These are phyloP conservation scores for Erythrolamprus reginae DNA, from an alignment of 2,113 vertebrate species.

Conservation along the genomic window DNA sequence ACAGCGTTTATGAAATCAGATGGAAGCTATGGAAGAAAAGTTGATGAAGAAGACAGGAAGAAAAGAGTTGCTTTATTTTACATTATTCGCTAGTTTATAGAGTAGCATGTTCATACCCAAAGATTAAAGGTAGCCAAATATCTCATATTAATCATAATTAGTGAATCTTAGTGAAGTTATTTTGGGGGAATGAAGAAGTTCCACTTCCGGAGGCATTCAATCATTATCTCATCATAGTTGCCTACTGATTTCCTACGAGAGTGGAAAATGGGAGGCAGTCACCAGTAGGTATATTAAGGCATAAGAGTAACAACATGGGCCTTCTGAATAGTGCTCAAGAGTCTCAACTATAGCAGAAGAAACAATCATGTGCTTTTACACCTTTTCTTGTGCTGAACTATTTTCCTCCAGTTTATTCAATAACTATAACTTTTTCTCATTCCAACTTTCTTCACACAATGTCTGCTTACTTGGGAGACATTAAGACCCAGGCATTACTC, in stretches of 20 bases:
- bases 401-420: background rate
- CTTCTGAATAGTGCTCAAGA: background rate
- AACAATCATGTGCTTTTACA: background rate
- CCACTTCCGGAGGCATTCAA: background rate
- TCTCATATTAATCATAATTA: background rate
- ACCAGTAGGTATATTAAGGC: background rate
- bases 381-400: background rate
- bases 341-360: background rate
- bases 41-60: background rate
- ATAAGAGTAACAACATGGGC: background rate
- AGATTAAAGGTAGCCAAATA: background rate
- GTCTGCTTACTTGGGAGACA: background rate
- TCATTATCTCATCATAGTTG: background rate
- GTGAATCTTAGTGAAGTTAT: background rate
- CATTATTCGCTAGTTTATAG: background rate
- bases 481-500: background rate
- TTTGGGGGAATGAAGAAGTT: background rate
- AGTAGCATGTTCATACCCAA: background rate
- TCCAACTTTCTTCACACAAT: background rate
- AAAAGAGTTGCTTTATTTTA: background rate
- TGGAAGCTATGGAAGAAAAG: background rate
- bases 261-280: background rate
- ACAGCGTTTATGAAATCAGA: background rate
- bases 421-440: background rate
- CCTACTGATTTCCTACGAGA: background rate